Base-by-base conservation (phyloP, 92 coral and sea anemone genomes). In the Phenganax subtilis region DNA sequence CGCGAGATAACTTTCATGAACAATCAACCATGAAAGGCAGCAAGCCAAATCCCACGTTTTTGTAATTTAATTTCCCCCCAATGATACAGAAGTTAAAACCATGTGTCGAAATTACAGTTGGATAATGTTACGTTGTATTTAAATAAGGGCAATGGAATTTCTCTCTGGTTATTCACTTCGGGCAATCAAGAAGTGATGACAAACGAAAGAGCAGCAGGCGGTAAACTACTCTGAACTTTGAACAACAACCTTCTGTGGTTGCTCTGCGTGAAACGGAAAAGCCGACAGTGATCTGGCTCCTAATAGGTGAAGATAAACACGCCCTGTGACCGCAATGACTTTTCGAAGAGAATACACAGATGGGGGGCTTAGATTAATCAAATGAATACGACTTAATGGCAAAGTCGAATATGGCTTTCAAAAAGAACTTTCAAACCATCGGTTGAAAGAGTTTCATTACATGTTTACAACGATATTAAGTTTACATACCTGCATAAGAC, bases 251-350 rank as follows among this genome's bases (percentile, higher is more conserved):
- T 76, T 69, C 60, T 76, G 69, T 76, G 51, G 16, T 11, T 12
- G 83, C 83, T 37, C 83, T 60, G 83, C 83, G n/a, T 72, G 83
- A 62, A 16, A 53, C 55, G 61, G 56, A 75, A 78, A 67, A 31
- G 59, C 74, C 83, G 83, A 79, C 58, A 79, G 65, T 16, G 83
- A 51, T 53, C 74, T 79, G 74, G 73, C 83, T 60, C 60, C 83
- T 64, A n/a, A 79, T 79, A 61, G 74, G 83, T 54, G 60, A 20
- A 79, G 73, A 79, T 79, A 79, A 79, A 79, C 83, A 79, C 83
- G 65, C 74, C 73, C 74, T 11, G 54, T 44, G 83, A 79, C 83
- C 74, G 71, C 82, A 64, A 57, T 79, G 83, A 79, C 83, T 73
- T 79, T 64, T 79, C 27, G 73, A n/a, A 17, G 58, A 77, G 51